These are phyloP conservation scores for Diuraphis noxia DNA, from an alignment of 1,140 invertebrate genomes.

Conservation along the genomic window DNA sequence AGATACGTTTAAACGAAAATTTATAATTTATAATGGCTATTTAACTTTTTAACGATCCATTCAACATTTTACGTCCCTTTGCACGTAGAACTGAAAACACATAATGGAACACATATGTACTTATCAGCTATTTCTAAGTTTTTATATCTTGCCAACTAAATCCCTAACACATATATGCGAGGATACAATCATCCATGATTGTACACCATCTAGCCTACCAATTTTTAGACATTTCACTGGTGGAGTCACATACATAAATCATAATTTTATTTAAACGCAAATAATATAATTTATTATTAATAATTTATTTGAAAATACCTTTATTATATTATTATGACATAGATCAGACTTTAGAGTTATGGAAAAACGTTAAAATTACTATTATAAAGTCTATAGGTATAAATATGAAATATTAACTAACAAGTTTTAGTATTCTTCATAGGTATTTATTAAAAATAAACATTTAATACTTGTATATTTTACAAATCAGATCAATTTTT, in stretches of 20 bases:
- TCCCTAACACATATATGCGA: neutral
- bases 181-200: neutral
- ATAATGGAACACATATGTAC: neutral
- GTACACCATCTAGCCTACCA: neutral
- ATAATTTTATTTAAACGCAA: neutral
- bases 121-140: neutral
- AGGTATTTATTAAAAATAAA: neutral
- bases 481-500: neutral
- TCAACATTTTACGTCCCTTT: neutral
- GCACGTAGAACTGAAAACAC: neutral
- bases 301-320: neutral
- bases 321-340: neutral
- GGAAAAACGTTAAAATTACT: too few species aligned
- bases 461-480: neutral
- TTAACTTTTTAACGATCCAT: neutral
- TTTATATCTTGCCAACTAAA: neutral
- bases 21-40: neutral
- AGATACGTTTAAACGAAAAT: neutral
- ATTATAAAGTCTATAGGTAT: too few species aligned
- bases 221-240: neutral
- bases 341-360: too few species aligned
- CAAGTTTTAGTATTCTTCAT: too few species aligned
- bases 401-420: too few species aligned
- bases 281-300: neutral
- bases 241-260: neutral